Evolutionary conservation across 2,888 invertebrate genomes (phyloP), one percentile per base, ranked within the genome.

Genomic region (Phymatocera aterrima): DNA sequence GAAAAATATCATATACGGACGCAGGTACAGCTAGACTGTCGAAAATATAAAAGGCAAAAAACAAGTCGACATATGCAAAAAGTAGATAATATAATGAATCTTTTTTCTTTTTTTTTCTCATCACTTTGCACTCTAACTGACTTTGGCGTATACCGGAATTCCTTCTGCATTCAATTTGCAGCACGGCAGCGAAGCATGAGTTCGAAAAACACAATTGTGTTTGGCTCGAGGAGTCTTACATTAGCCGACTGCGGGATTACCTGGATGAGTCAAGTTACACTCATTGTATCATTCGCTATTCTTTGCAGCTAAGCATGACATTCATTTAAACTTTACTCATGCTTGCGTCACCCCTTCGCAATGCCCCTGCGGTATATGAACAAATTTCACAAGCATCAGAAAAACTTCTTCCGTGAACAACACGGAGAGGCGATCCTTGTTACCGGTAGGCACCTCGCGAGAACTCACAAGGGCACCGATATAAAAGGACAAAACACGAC

Each of bases 241-340:
- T 40, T 28, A 40, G n/a, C 72, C 18, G 34, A 51, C n/a, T 51
- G n/a, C n/a, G 51, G 72, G 51, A 72, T 72, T 72, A 72, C 72
- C 72, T 72, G 72, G 24, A 72, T 72, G 72, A 72, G 72, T 72
- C 72, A 72, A 72, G 48, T 72, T 72, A 51, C n/a, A n/a, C 51
- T 72, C 72, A 6, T 8, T 28, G 51, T 51, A 51, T 46, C 24
- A n/a, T 60, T 37, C 18, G n/a, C 18, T 2, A 51, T 72, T 72
- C 34, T 72, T 48, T 6, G n/a, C n/a, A 34, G 34, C 18, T 72
- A 51, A 51, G 24, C 18, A 48, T 34, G 51, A 72, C 72, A 34
- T 48, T 72, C 48, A 34, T 43, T 51, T 3, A 51, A 48, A 72
- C 34, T 72, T 51, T 5, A 51, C 18, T 28, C 31, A 18, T 48